These are phyloP conservation scores for Dryococelus australis DNA, from an alignment of 2,888 invertebrate species.

Conservation along the genomic window DNA sequence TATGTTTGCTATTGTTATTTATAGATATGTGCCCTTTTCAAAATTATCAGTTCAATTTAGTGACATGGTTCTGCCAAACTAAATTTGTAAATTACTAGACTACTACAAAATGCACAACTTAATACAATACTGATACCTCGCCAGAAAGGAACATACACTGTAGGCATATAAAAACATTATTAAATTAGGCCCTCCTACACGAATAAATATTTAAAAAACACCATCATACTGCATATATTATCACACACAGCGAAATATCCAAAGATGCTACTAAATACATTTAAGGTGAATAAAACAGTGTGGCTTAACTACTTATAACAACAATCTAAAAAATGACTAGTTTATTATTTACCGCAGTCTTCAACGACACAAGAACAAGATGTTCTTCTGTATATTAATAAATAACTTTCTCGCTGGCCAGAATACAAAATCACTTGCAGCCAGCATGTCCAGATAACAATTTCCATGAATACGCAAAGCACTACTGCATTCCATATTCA, in stretches of 20 bases:
- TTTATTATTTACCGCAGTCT: constrained; percentile 16
- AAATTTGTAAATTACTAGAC: background rate
- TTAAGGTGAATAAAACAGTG: background rate
- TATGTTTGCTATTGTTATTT: no score
- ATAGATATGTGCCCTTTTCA: background rate
- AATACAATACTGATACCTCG: background rate
- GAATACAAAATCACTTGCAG: constrained; percentile 4
- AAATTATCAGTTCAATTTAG: background rate
- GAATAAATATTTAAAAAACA: constrained; percentile 6
- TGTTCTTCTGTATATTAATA: background rate
- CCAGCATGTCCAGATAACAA: background rate
- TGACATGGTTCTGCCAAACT: background rate
- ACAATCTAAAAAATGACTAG: constrained; percentile 9
- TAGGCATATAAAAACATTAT: background rate
- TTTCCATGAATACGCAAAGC: background rate
- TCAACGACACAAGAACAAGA: background rate
- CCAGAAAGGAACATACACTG: background rate
- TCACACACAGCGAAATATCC: background rate
- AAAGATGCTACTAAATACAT: background rate
- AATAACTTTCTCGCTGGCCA: constrained; percentile 1
- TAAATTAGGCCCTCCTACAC: background rate
- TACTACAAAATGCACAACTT: background rate
- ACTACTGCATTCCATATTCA: background rate
- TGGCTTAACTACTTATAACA: background rate
- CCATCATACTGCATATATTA: background rate